Evolutionary conservation across 23 tunicate genomes (phyloP).

Genomic region (Clavelina lepadiformis): DNA sequence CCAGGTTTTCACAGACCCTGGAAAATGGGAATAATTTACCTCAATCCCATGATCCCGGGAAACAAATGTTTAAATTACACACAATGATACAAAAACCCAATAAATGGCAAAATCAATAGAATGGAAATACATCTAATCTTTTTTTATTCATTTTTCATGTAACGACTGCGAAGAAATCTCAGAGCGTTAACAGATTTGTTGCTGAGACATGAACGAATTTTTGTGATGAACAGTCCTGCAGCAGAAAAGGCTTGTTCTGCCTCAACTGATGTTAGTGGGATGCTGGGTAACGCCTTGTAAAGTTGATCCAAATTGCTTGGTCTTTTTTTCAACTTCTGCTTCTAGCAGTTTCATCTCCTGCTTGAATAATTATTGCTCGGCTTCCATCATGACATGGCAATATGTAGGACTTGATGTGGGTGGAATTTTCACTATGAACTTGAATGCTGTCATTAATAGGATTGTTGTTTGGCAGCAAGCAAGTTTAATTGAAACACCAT

Average conservation of each 20-base stretch:
- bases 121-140: slow-evolving; percentile 13
- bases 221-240: slow-evolving; percentile 19
- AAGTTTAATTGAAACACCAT: no score
- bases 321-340: no score
- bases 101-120: not conserved
- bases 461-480: no score
- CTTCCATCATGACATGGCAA: no score
- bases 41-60: slow-evolving; percentile 15
- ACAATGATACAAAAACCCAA: not conserved
- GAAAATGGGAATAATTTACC: slow-evolving; percentile 1
- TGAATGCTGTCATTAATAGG: no score
- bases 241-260: slow-evolving; percentile 35
- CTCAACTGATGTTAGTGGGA: slow-evolving; percentile 24
- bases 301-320: slow-evolving; percentile 31
- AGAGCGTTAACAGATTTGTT: slow-evolving; percentile 18
- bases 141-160: slow-evolving; percentile 18
- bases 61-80: slow-evolving; percentile 2
- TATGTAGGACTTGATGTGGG: no score
- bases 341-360: no score
- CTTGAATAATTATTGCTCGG: no score
- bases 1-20: slow-evolving; percentile 19
- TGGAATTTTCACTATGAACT: no score
- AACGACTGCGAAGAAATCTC: slow-evolving; percentile 28
- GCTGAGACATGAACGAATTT: slow-evolving; percentile 15
- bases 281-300: slow-evolving; percentile 14